phyloP scores from a whole-genome alignment of 2,797 vertebrate species.

The Syngnathus rostellatus region DNA sequence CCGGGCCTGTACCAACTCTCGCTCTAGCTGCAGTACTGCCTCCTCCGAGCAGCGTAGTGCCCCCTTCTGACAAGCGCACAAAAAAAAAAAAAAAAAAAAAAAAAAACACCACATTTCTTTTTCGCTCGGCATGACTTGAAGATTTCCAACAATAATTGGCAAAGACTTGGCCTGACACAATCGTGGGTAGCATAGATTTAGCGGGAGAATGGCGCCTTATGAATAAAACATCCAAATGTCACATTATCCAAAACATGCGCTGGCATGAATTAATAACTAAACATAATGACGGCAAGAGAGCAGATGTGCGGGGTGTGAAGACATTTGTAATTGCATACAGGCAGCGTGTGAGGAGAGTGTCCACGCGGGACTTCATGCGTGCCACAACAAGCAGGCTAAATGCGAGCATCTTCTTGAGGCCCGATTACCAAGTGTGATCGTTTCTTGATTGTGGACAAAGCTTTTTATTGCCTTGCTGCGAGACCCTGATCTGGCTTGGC shows the following conservation, averaged over 20 bases:
- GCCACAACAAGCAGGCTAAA: neutral
- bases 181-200: neutral
- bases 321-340: neutral
- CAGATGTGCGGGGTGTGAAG: neutral
- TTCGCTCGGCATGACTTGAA: neutral
- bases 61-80: constrained; percentile 70
- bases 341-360: neutral
- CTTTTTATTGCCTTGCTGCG: no score
- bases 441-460: no score
- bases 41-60: constrained; percentile 86
- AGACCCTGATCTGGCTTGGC: neutral
- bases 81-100: neutral
- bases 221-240: constrained; percentile 3
- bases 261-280: neutral
- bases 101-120: neutral
- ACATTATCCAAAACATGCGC: neutral
- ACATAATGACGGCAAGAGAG: neutral
- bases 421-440: no score
- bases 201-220: neutral
- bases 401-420: no score
- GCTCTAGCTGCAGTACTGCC: constrained; percentile 89
- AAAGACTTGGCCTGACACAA: no score
- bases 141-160: no score
- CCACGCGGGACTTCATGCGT: neutral
- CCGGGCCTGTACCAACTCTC: constrained; percentile 89